Evolutionary conservation across 1,140 invertebrate species (phyloP).

Genomic region (Odontomachus brunneus): DNA sequence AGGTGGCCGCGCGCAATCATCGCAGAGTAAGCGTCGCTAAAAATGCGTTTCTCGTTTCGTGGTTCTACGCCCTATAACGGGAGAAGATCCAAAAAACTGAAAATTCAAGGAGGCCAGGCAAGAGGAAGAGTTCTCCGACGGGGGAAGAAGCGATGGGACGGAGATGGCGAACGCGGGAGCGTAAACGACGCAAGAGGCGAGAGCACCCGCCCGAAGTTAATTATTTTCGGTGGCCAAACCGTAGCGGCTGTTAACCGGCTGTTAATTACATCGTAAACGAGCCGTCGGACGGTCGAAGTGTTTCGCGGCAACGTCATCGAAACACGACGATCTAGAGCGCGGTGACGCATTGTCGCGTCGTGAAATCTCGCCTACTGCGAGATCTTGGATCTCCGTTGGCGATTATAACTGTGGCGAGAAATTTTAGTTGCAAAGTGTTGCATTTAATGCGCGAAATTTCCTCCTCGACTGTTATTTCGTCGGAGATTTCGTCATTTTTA

Average conservation of each 20-base stretch:
- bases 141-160: not conserved
- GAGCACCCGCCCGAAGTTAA: constrained; percentile 20
- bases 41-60: constrained; percentile 26
- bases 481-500: too few relatives aligned
- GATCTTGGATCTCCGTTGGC: not conserved
- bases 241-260: constrained; percentile 27
- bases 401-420: not conserved
- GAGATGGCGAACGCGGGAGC: not conserved
- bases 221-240: constrained; percentile 33
- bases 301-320: constrained; percentile 3
- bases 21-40: too few relatives aligned
- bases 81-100: not conserved
- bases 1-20: constrained; percentile 23
- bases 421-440: not conserved
- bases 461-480: too few relatives aligned
- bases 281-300: not conserved
- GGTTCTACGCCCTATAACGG: not conserved
- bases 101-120: constrained; percentile 23
- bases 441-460: not conserved
- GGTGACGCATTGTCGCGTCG: constrained; percentile 8
- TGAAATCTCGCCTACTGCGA: not conserved
- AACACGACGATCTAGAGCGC: constrained; percentile 22
- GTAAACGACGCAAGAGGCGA: constrained; percentile 23
- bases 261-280: constrained; percentile 52
- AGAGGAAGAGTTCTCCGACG: not conserved